phyloP scores from a whole-genome alignment of 92 coral and sea anemone genomes.

The Palythoa heliodiscus region DNA sequence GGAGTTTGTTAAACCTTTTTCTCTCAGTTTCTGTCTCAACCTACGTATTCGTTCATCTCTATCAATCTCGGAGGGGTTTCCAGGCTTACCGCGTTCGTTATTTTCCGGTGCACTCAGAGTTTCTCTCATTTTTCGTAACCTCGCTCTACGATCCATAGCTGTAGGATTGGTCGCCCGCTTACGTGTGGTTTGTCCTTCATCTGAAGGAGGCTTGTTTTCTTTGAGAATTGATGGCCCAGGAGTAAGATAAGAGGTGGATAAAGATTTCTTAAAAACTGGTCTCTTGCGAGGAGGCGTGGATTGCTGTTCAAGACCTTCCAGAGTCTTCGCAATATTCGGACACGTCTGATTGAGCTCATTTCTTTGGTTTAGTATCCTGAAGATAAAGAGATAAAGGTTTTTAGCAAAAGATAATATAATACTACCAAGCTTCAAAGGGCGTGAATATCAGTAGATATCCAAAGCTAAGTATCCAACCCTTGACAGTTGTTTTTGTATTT shows the following conservation, averaged over 20 bases:
- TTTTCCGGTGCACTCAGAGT: slow-evolving; percentile 33
- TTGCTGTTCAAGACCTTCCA: slow-evolving; percentile 24
- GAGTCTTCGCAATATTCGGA: slow-evolving; percentile 23
- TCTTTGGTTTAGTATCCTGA: slow-evolving; percentile 21
- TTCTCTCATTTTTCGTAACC: slow-evolving; percentile 35
- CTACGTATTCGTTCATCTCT: slow-evolving; percentile 34
- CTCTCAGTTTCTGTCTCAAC: slow-evolving; percentile 30
- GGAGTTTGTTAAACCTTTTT: slow-evolving; percentile 33
- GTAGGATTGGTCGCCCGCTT: neutral
- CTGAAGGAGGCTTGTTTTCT: slow-evolving; percentile 24
- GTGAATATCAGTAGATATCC: neutral
- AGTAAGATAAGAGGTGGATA: slow-evolving; percentile 38
- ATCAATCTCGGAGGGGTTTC: slow-evolving; percentile 7
- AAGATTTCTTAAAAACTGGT: slow-evolving; percentile 28
- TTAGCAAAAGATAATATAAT: neutral
- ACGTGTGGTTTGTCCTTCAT: neutral
- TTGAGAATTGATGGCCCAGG: slow-evolving; percentile 35
- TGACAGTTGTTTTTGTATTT: no score
- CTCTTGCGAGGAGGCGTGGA: neutral
- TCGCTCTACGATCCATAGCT: slow-evolving; percentile 17
- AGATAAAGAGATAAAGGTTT: neutral
- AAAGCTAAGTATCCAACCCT: no score
- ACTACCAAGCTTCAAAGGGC: neutral
- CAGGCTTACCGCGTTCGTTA: neutral
- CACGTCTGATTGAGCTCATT: slow-evolving; percentile 37